Conservation (phyloP, 1,140 invertebrate genomes). For the Temnothorax nylanderi region DNA sequence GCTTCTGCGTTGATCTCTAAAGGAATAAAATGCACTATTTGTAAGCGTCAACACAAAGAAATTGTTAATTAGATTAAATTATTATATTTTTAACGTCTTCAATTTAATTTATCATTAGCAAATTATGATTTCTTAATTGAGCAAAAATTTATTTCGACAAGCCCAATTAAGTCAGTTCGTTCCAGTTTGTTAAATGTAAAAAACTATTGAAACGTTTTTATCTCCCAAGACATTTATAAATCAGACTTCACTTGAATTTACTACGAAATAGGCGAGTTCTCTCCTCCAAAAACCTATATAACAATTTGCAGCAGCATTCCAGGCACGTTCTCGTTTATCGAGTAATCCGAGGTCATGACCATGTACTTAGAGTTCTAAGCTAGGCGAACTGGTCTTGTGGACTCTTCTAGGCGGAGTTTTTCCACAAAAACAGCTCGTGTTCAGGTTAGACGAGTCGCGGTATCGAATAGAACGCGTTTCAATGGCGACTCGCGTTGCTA, state of each 20-base stretch:
- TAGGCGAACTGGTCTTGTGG: slow-evolving; percentile 68
- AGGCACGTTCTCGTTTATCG: slow-evolving; percentile 54
- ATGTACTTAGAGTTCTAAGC: slow-evolving; percentile 68
- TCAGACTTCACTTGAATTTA: slow-evolving; percentile 39
- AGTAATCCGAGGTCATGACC: slow-evolving; percentile 69
- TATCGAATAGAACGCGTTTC: slow-evolving; percentile 43
- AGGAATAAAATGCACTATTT: background rate
- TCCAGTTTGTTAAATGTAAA: background rate
- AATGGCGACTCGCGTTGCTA: slow-evolving; percentile 35
- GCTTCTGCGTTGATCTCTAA: background rate
- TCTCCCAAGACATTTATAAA: background rate
- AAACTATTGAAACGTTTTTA: background rate
- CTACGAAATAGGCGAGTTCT: slow-evolving; percentile 53
- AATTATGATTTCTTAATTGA: background rate
- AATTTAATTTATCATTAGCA: background rate
- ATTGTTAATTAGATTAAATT: background rate
- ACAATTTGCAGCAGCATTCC: slow-evolving; percentile 57
- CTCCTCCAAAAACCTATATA: slow-evolving; percentile 65
- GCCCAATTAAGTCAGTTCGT: background rate
- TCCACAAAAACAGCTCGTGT: slow-evolving; percentile 47
- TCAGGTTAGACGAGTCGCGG: slow-evolving; percentile 69
- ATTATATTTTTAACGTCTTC: background rate
- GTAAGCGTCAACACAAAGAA: background rate
- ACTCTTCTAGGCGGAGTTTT: slow-evolving; percentile 54
- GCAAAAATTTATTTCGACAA: background rate